A percentile compares a stretch with the other conserved stretches of the same genome.
phyloP scores from a whole-genome alignment of 2,113 vertebrate genomes.

The Monarcha castaneiventris region DNA sequence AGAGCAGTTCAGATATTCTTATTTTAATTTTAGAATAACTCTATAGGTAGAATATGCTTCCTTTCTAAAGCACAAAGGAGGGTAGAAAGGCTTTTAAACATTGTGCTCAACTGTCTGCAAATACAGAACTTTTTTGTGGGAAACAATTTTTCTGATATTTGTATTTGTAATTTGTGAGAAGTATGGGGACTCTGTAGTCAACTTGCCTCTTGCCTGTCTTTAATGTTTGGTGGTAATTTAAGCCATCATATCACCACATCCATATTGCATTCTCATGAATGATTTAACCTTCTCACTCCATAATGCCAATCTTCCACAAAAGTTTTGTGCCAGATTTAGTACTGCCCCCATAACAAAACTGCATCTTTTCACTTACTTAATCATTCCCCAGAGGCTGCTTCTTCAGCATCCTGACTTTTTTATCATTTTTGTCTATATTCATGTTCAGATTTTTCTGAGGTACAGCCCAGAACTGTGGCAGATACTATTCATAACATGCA shows the following conservation, averaged over 20 bases:
- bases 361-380: neutral
- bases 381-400: neutral
- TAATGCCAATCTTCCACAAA: neutral
- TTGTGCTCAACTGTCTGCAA: neutral
- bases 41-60: neutral
- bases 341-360: neutral
- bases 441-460: neutral
- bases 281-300: neutral
- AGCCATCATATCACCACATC: neutral
- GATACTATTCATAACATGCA: neutral
- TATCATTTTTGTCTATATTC: neutral
- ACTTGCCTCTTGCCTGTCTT: neutral
- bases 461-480: neutral
- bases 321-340: neutral
- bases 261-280: neutral
- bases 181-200: neutral
- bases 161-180: neutral
- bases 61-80: neutral
- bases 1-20: neutral
- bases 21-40: neutral
- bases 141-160: neutral
- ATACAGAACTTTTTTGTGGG: neutral
- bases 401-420: neutral
- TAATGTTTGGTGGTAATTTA: neutral
- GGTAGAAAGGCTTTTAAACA: neutral